phyloP scores from a whole-genome alignment of 2,113 vertebrate species.

The Cacatua alba region DNA sequence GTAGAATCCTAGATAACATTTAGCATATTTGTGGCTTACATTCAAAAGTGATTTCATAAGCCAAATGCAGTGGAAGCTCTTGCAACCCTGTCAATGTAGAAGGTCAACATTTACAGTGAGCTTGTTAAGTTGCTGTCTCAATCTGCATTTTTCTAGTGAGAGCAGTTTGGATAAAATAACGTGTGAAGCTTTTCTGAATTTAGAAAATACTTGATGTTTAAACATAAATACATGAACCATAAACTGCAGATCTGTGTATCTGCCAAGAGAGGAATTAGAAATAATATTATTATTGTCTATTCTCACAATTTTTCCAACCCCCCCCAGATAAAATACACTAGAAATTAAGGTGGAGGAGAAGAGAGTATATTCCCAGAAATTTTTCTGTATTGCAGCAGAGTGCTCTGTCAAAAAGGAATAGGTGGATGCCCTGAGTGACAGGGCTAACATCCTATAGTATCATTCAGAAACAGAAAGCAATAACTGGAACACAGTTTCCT shows the following conservation, averaged over 20 bases:
- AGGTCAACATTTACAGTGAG: neutral
- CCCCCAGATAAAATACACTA: neutral
- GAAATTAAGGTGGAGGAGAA: neutral
- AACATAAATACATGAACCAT: neutral
- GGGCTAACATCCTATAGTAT: neutral
- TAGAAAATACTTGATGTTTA: constrained; percentile 27
- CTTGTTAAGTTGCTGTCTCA: neutral
- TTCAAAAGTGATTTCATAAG: neutral
- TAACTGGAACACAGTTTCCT: neutral
- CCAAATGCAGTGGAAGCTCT: neutral
- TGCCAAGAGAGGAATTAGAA: constrained; percentile 16
- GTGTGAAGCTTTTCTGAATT: neutral
- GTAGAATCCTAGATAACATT: neutral
- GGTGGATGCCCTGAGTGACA: neutral
- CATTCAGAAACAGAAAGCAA: neutral
- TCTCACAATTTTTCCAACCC: neutral
- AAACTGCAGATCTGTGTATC: neutral
- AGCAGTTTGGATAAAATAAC: neutral
- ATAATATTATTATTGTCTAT: neutral
- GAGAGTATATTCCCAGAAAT: neutral
- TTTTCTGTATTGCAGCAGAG: neutral
- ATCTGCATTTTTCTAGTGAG: neutral
- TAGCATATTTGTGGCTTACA: neutral
- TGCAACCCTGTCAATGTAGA: neutral
- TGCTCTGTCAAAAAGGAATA: neutral